Conservation (phyloP, 1,140 invertebrate genomes). For the Drosophila funebris region DNA sequence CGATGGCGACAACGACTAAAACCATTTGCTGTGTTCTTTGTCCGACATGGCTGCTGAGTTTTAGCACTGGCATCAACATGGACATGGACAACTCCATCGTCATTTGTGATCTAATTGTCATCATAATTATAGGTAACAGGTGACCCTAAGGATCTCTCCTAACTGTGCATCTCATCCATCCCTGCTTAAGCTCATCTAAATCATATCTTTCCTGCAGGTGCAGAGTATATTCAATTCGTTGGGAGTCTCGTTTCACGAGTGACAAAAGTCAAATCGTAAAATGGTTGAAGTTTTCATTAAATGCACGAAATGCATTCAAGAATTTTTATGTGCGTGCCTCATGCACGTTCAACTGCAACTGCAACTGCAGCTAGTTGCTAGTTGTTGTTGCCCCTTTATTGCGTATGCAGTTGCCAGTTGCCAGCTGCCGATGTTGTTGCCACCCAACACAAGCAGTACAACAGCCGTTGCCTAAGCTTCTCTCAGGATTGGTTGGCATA, state of each 20-base stretch:
- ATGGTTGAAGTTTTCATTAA: conserved; percentile 50
- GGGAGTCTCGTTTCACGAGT: neutral
- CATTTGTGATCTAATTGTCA: conserved; percentile 1
- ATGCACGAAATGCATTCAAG: conserved; percentile 61
- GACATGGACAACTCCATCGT: neutral
- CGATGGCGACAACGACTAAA: conserved; percentile 34
- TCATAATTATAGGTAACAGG: neutral
- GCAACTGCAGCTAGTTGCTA: conserved; percentile 17
- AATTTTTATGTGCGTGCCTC: conserved; percentile 44
- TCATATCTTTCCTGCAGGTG: neutral
- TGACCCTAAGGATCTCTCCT: no score
- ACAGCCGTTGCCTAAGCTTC: conserved; percentile 38
- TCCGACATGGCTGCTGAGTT: conserved; percentile 29
- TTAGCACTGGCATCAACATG: neutral
- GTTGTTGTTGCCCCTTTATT: neutral
- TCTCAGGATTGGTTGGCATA: conserved; percentile 28
- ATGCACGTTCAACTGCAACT: conserved; percentile 10
- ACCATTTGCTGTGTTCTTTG: conserved; percentile 61
- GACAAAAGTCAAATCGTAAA: conserved; percentile 17
- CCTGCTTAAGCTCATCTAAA: neutral
- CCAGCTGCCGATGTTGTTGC: neutral
- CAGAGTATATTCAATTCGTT: neutral
- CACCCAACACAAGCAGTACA: neutral
- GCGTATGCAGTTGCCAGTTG: neutral
- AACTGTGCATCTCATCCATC: no score